Evolutionary conservation across 2,888 invertebrate species (phyloP), one percentile per base, ranked within the genome.

Genomic region (Gibbula magus): DNA sequence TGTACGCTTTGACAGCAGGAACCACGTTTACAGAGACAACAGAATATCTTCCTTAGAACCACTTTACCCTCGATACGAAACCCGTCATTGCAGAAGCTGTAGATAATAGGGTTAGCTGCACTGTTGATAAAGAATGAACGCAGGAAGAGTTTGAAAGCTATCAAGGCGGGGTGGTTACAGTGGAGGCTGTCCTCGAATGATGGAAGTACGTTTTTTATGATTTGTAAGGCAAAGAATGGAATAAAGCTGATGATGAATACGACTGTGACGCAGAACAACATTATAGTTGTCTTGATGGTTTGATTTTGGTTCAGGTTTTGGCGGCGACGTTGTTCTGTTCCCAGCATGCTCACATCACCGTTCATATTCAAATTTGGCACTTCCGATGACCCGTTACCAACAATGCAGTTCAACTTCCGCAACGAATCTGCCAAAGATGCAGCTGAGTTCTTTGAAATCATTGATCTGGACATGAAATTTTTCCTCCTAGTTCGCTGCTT

Each of bases 191-290:
- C 29, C 53, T 85, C 83, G 25, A 79, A 75, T 2, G 67, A 35
- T 16, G 79, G 81, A 10, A 81, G 76, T 8, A 83, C 80, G 39
- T 83, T 85, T 18, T 86, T 75, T 66, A 87, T 79, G 18, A 85
- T 83, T 2, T 80, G 84, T 39, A 88, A 82, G 0, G 83, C 82
- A 29, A 86, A 82, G 79, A 83, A 88, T 5, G 88, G 88, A 51
- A 88, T 81, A 77, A 88, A 88, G 4, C 86, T 86, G 1, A 88
- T n/a, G 0, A 87, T 82, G 73, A 85, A 87, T 8, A 84, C 78
- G 8, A 87, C 75, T 3, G 88, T 86, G 67, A 88, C 87, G 54
- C 86, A 82, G 75, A 86, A 86, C 79, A 88, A 76, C 81, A 87
- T 87, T 20, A 86, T 67, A 1, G 88, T 86, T 13, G 88, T 87